Conservation (phyloP, 2,888 invertebrate species). For the Amiota communis region DNA sequence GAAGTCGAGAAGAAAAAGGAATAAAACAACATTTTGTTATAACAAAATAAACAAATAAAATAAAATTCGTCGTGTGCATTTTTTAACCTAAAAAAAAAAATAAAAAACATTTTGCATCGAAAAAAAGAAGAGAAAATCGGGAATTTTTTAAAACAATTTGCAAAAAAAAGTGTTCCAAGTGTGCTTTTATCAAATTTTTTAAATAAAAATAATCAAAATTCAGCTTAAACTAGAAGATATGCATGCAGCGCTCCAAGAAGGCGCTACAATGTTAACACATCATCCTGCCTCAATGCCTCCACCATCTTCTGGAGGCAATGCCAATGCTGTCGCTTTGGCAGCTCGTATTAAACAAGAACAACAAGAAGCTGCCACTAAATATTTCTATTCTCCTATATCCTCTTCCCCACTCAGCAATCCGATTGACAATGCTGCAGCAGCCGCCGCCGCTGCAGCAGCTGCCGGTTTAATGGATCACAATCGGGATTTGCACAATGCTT, state of each 20-base stretch:
- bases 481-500: constrained; percentile 73
- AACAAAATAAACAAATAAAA: no score
- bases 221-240: constrained; percentile 62
- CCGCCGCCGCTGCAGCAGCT: constrained; percentile 67
- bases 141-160: neutral
- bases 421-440: constrained; percentile 73
- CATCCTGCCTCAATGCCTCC: constrained; percentile 50
- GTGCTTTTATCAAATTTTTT: neutral
- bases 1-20: no score
- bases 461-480: constrained; percentile 70
- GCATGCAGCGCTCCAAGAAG: constrained; percentile 62
- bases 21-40: no score
- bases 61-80: no score
- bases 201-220: constrained; percentile 53
- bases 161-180: neutral
- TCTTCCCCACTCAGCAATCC: constrained; percentile 74
- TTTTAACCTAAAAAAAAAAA: no score
- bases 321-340: constrained; percentile 26
- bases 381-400: constrained; percentile 55
- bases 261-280: constrained; percentile 67
- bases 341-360: constrained; percentile 53
- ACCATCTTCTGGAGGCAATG: constrained; percentile 44
- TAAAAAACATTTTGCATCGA: no score
- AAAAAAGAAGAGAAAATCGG: no score
- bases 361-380: constrained; percentile 55